Evolutionary conservation across 2,797 vertebrate genomes (phyloP).

Genomic region (Diceros bicornis): DNA sequence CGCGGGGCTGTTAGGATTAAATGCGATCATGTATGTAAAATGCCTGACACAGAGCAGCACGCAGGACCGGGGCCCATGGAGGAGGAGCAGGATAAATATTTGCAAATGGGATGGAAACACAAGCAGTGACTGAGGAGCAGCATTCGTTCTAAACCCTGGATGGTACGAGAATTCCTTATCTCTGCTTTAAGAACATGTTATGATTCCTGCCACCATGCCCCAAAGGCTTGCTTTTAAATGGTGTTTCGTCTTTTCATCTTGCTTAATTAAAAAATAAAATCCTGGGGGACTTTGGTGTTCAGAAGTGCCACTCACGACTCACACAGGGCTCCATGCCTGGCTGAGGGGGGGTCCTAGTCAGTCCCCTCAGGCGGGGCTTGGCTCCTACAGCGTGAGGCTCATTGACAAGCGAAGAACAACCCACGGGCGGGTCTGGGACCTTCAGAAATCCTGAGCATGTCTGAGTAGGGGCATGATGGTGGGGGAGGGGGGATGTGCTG

Average conservation of each 20-base stretch:
- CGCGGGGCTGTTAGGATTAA: not conserved
- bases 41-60: accelerated
- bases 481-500: too few relatives aligned
- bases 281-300: not conserved
- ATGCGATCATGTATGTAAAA: not conserved
- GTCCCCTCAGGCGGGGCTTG: not conserved
- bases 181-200: not conserved
- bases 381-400: not conserved
- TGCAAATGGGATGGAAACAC: not conserved
- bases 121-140: too few relatives aligned
- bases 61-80: too few relatives aligned
- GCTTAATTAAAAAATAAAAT: not conserved
- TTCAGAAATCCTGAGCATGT: not conserved
- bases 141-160: not conserved
- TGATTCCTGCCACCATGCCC: not conserved
- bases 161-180: not conserved
- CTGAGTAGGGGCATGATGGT: accelerated
- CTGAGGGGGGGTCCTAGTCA: too few relatives aligned
- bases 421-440: not conserved
- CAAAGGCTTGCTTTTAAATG: not conserved
- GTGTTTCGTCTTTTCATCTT: not conserved
- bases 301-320: not conserved
- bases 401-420: not conserved
- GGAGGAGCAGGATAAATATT: not conserved
- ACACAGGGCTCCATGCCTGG: accelerated